Evolutionary conservation across 2,797 vertebrate genomes (phyloP), one percentile per base, ranked within the genome.

Genomic region (Micropoecilia bifurca): DNA sequence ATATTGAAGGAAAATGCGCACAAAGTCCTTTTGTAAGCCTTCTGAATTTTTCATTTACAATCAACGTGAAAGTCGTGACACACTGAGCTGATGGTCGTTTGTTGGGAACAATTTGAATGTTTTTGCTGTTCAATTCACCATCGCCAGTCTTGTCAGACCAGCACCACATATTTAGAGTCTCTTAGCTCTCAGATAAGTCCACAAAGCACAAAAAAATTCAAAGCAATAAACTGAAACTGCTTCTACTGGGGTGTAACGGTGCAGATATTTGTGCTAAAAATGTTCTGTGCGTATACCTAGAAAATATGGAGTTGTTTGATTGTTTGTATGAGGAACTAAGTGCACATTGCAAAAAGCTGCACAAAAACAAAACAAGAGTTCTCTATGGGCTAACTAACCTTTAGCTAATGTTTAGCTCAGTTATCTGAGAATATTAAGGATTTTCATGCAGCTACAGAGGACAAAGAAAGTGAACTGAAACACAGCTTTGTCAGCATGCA

Each of bases 1-100:
- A 74, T 9, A 69, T 66, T 50, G 22, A 77, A 77, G 61, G 1
- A 8, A 46, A 9, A 82, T 73, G 4, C 79, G 47, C 13, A 63
- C 7, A 47, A 28, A 72, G 53, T 72, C 36, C 69, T 73, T 12
- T 12, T 1, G 45, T 43, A 71, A 73, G 75, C 30, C 50, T 73
- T 43, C 61, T 72, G 28, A 45, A 71, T 47, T 39, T 57, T 30
- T 59, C 14, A 12, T 43, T 43, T 3, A 13, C 43, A 3, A n/a
- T 25, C 41, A 16, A 61, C 57, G 18, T 48, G n/a, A 73, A 61
- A n/a, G 14, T 20, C 1, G 7, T 20, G 36, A 57, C 33, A 39
- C 2, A n/a, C 10, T 41, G 50, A 28, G 39, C 16, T 59, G 41
- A 36, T 7, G 57, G 57, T 63, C 18, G 5, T n/a, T 14, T 55